A percentile compares a stretch with the other conserved stretches of the same genome.
Evolutionary conservation across 2,888 invertebrate genomes (phyloP).

Genomic region (Drosophila infuscata): DNA sequence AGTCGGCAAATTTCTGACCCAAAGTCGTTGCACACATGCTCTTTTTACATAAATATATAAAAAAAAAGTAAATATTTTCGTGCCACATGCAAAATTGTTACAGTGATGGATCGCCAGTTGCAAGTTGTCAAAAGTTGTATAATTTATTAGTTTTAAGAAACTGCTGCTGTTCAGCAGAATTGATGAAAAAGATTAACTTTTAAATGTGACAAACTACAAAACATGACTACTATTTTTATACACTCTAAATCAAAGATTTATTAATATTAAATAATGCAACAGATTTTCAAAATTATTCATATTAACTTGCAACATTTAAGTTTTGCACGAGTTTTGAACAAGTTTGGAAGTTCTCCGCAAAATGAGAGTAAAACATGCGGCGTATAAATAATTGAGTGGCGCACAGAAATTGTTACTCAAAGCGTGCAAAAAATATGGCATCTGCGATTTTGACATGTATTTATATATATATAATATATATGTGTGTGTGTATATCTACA

Average conservation of each 20-base stretch:
- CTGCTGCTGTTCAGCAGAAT: neutral
- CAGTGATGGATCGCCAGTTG: neutral
- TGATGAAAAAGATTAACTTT: neutral
- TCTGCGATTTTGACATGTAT: constrained; percentile 59
- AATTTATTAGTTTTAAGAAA: neutral
- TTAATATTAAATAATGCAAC: neutral
- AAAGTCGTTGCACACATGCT: neutral
- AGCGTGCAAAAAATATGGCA: constrained; percentile 68
- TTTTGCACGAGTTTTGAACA: neutral
- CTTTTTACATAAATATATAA: neutral
- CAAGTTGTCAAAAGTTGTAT: neutral
- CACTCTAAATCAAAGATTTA: neutral
- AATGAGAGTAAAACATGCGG: constrained; percentile 20
- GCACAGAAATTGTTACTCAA: constrained; percentile 54
- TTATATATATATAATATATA: constrained; percentile 18
- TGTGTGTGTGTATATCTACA: constrained; percentile 1
- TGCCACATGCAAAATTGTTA: neutral
- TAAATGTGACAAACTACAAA: no score
- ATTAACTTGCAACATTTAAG: neutral
- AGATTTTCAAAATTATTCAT: neutral
- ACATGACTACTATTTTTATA: neutral
- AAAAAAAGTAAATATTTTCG: neutral
- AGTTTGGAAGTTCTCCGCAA: neutral
- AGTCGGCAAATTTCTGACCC: neutral
- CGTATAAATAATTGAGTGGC: constrained; percentile 12